Base-by-base conservation (phyloP, 1,140 invertebrate species). In the Platyscapa corneri region DNA sequence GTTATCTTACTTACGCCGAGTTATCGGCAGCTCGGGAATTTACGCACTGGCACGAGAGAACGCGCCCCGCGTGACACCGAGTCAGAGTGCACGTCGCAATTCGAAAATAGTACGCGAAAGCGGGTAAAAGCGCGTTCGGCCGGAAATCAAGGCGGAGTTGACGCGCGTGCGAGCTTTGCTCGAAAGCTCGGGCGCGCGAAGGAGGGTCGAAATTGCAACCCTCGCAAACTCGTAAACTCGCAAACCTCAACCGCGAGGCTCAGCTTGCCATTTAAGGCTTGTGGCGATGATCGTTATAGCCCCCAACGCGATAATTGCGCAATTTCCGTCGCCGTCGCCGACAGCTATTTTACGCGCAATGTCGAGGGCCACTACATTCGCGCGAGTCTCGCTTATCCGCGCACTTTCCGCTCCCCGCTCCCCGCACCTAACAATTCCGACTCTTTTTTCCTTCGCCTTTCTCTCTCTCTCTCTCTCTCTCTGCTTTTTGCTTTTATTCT, bases 301-400 rank as follows among this genome's bases (percentile, higher is more conserved):
- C 86, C 87, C 86, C 88, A 87, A 87, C 86, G 88, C 87, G 87
- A 89, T 89, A 88, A 89, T 89, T 89, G 88, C 88, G 85, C 87
- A 87, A 88, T 88, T 89, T 88, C 89, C 86, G 88, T 84, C 27
- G 72, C 72, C 34, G 32, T 8, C 39, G 79, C 34, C 37, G 39
- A 23, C 27, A 32, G 34, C 30, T 46, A n/a, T 75, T 49, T 49
- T 49, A 34, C 46, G 75, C 6, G 75, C 34, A 53, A 49, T 75
- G 53, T 14, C 3, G 27, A 77, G 60, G 34, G 75, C 82, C 75
- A 70, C 72, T 60, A 32, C 72, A n/a, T 30, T 20, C 53, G n/a
- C 49, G 34, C n/a, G 8, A 14, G 7, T 53, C 49, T 53, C 56
- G 23, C 23, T 60, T 60, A 60, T 16, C 2, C 23, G 56, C 23